Conservation (phyloP, 1,140 invertebrate genomes). For the Nylanderia fulva region DNA sequence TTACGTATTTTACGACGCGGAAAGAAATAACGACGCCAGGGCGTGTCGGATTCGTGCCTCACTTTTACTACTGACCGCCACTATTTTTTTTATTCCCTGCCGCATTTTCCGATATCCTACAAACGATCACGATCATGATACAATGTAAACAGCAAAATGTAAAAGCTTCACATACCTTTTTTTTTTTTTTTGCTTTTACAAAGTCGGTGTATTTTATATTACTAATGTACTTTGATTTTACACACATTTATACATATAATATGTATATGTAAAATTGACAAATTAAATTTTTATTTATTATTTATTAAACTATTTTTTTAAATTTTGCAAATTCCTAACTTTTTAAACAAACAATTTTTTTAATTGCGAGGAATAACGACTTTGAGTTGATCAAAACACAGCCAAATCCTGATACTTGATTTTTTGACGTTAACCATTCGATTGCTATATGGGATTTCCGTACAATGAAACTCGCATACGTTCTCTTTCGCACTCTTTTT, state of each 20-base stretch:
- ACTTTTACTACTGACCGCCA: conserved; percentile 46
- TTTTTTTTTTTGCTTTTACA: too few species aligned
- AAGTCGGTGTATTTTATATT: too few species aligned
- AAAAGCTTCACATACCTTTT: not conserved
- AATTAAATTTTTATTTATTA: too few species aligned
- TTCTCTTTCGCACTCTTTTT: conserved; percentile 21
- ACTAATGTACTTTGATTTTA: too few species aligned
- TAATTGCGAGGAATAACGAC: conserved; percentile 1
- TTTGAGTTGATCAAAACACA: not conserved
- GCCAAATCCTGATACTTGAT: conserved; percentile 20
- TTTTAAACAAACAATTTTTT: conserved; percentile 15
- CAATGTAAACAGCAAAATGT: not conserved
- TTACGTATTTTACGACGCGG: conserved; percentile 53
- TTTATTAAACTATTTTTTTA: too few species aligned
- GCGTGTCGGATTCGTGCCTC: conserved; percentile 25
- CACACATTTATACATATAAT: not conserved
- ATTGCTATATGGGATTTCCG: conserved; percentile 16
- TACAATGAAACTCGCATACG: too few species aligned
- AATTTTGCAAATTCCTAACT: not conserved
- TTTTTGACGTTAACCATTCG: conserved; percentile 34
- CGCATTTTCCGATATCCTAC: not conserved
- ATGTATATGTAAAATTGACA: not conserved
- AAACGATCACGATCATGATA: not conserved
- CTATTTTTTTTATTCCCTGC: conserved; percentile 30
- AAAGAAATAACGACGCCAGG: conserved; percentile 38